Conservation (phyloP, 2,797 vertebrate species). For the Triplophysa bombifrons region DNA sequence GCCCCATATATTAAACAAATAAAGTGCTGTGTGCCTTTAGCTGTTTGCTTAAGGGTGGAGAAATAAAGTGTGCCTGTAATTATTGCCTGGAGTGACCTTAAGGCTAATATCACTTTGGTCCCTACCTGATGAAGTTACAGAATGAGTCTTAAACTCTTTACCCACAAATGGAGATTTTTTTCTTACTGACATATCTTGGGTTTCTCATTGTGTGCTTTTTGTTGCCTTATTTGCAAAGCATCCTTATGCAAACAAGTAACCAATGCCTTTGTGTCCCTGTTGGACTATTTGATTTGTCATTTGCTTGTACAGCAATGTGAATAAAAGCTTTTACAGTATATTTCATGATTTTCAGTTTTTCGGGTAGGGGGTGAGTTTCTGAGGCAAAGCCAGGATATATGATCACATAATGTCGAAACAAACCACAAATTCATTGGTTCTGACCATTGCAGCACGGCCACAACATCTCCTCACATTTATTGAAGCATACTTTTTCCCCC, state of each 20-base stretch:
- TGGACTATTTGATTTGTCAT: constrained; percentile 74
- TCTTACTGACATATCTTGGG: constrained; percentile 2
- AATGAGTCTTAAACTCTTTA: neutral
- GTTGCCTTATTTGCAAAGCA: constrained; percentile 35
- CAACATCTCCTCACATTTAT: constrained; percentile 45
- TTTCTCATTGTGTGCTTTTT: neutral
- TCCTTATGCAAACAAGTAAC: constrained; percentile 31
- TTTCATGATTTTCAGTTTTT: neutral
- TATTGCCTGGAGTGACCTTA: neutral
- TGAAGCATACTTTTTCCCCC: neutral
- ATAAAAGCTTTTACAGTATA: constrained; percentile 71
- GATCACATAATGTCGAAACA: constrained; percentile 6
- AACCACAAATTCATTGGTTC: constrained; percentile 10
- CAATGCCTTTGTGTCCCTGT: constrained; percentile 50
- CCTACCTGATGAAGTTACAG: neutral
- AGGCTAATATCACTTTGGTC: neutral
- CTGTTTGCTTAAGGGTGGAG: constrained; percentile 19
- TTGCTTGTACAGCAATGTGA: constrained; percentile 73
- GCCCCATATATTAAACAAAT: neutral
- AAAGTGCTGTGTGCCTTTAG: constrained; percentile 10
- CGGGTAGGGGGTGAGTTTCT: neutral
- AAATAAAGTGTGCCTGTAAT: constrained; percentile 24
- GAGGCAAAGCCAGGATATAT: neutral
- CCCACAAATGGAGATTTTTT: neutral
- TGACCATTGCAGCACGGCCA: constrained; percentile 31